Percentiles rank a stretch among this genome's conserved stretches.
phyloP scores from a whole-genome alignment of 2,797 vertebrate genomes.

The Holocentrus rufus region DNA sequence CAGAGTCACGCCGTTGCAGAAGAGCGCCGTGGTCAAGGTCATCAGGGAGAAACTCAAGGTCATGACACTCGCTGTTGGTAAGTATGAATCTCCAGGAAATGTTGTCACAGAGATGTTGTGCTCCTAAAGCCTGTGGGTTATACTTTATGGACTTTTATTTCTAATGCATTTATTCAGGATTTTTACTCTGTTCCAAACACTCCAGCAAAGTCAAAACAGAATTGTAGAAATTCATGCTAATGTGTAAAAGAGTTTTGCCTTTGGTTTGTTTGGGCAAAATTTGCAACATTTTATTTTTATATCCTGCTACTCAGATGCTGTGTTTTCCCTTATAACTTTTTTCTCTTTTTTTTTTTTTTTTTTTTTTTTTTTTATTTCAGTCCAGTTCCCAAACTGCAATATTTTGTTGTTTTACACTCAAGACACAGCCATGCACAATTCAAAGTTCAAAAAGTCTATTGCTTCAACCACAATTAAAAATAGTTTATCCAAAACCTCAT shows the following conservation, averaged over 20 bases:
- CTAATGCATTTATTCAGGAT: background rate
- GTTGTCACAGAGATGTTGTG: background rate
- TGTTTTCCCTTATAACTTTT: background rate
- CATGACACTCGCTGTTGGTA: slow-evolving; percentile 95
- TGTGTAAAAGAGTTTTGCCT: background rate
- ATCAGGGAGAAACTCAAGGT: slow-evolving; percentile 83
- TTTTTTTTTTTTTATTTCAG: slow-evolving; percentile 92
- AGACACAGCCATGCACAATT: slow-evolving; percentile 99
- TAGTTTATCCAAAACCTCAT: slow-evolving; percentile 87
- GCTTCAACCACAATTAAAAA: slow-evolving; percentile 99
- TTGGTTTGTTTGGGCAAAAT: too few relatives aligned
- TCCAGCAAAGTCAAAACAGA: background rate
- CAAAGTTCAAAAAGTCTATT: slow-evolving; percentile 99
- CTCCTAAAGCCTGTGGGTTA: background rate
- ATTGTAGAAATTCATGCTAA: background rate
- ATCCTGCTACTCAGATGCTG: too few relatives aligned
- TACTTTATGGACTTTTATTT: too few relatives aligned
- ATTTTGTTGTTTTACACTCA: slow-evolving; percentile 92
- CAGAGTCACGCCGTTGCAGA: slow-evolving; percentile 90
- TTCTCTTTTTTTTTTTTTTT: too few relatives aligned
- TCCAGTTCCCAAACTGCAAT: slow-evolving; percentile 97
- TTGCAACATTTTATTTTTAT: too few relatives aligned
- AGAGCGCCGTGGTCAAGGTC: slow-evolving; percentile 89
- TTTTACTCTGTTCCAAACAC: background rate
- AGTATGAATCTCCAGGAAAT: slow-evolving; percentile 73